Conservation (phyloP, 2,113 vertebrate species). For the Amphiprion percula region DNA sequence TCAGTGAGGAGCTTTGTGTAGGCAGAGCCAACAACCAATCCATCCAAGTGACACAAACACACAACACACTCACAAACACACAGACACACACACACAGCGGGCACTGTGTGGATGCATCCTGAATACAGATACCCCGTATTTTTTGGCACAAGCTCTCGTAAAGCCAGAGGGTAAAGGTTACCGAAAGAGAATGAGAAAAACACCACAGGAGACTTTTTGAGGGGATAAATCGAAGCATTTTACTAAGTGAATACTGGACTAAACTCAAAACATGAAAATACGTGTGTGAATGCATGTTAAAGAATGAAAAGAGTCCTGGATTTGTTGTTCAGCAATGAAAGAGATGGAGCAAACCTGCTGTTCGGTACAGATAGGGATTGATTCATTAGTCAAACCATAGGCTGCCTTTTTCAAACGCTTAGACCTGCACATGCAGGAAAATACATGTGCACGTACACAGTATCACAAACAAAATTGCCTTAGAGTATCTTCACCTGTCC, state of each 20-base stretch:
- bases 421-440: too few relatives aligned
- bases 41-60: constrained; percentile 54
- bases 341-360: background rate
- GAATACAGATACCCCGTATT: constrained; percentile 64
- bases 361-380: background rate
- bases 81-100: constrained; percentile 53
- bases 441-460: too few relatives aligned
- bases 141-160: constrained; percentile 50
- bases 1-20: constrained; percentile 42
- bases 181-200: constrained; percentile 6
- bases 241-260: background rate
- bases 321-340: background rate
- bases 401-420: background rate
- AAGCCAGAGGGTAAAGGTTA: constrained; percentile 63
- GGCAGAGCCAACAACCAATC: constrained; percentile 59
- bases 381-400: constrained; percentile 17
- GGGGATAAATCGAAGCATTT: constrained; percentile 19
- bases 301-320: background rate
- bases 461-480: constrained; percentile 12
- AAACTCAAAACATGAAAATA: background rate
- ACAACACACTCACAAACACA: constrained; percentile 14
- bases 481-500: background rate
- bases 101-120: constrained; percentile 58
- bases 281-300: background rate
- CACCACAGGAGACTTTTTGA: constrained; percentile 14